These are phyloP conservation scores for Archivesica marissinica DNA, from an alignment of 1,140 invertebrate genomes.

Conservation along the genomic window DNA sequence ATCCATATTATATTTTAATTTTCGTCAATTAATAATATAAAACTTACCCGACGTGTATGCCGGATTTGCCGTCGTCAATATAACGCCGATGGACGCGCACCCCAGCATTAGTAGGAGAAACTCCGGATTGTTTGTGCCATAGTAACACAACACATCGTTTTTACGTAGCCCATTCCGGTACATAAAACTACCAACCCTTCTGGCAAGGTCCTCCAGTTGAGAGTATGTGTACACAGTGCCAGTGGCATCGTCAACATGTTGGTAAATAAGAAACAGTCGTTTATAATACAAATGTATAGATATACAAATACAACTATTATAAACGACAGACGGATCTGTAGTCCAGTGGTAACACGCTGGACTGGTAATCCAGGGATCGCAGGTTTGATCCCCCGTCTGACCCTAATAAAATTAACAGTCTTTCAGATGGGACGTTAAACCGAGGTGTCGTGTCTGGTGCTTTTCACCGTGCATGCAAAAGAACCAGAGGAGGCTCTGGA, in stretches of 20 bases:
- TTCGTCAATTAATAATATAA: background rate
- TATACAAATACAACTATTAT: no score
- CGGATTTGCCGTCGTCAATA: conserved; percentile 92
- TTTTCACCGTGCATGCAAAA: no score
- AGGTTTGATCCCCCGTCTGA: no score
- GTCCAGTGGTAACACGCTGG: no score
- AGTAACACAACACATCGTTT: conserved; percentile 89
- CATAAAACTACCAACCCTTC: conserved; percentile 89
- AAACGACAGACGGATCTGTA: no score
- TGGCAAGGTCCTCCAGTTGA: conserved; percentile 87
- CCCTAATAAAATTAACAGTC: no score
- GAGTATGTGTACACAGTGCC: conserved; percentile 89
- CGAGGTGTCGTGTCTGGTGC: no score
- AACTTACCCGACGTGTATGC: conserved; percentile 90
- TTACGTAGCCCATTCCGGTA: conserved; percentile 86
- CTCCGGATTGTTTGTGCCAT: conserved; percentile 92
- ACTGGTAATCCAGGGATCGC: no score
- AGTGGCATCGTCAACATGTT: conserved; percentile 85
- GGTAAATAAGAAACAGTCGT: conserved; percentile 30
- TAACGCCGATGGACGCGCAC: conserved; percentile 88
- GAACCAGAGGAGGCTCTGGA: no score
- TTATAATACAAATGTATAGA: no score
- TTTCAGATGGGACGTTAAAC: no score
- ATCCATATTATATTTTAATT: background rate
- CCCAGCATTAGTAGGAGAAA: conserved; percentile 89